A percentile compares a stretch with the other conserved stretches of the same genome.
These are phyloP conservation scores for Platycheirus rosarum DNA, from an alignment of 2,888 invertebrate species.

Conservation along the genomic window DNA sequence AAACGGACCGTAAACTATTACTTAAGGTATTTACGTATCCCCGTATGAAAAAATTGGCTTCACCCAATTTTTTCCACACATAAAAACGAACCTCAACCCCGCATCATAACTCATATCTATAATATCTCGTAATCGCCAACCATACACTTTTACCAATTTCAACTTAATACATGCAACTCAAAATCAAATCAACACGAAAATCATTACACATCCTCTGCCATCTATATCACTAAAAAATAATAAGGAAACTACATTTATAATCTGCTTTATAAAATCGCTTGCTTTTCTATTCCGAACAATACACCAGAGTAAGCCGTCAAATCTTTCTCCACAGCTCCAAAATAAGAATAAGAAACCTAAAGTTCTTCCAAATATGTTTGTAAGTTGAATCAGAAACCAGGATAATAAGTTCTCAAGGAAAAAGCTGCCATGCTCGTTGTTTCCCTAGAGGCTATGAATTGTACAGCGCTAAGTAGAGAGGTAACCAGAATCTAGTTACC, in stretches of 20 bases:
- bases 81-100: too few relatives aligned
- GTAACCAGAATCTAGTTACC: conserved; percentile 63
- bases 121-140: too few relatives aligned
- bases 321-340: conserved; percentile 18
- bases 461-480: conserved; percentile 59
- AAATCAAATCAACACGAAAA: conserved; percentile 20
- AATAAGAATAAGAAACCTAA: conserved; percentile 4
- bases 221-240: conserved; percentile 34
- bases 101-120: too few relatives aligned
- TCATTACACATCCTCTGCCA: conserved; percentile 24
- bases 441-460: conserved; percentile 60
- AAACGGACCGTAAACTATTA: too few relatives aligned
- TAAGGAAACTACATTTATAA: conserved; percentile 40
- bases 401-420: conserved; percentile 63
- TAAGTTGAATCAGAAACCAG: conserved; percentile 62
- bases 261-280: conserved; percentile 38
- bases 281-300: conserved; percentile 38
- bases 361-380: conserved; percentile 41
- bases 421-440: conserved; percentile 41
- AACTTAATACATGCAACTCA: conserved; percentile 36
- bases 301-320: conserved; percentile 43
- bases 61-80: too few relatives aligned
- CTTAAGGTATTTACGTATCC: too few relatives aligned
- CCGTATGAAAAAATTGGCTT: too few relatives aligned
- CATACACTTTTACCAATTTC: conserved; percentile 40